These are phyloP conservation scores for Rhaphigaster nebulosa DNA, from an alignment of 2,888 invertebrate genomes.

Conservation along the genomic window DNA sequence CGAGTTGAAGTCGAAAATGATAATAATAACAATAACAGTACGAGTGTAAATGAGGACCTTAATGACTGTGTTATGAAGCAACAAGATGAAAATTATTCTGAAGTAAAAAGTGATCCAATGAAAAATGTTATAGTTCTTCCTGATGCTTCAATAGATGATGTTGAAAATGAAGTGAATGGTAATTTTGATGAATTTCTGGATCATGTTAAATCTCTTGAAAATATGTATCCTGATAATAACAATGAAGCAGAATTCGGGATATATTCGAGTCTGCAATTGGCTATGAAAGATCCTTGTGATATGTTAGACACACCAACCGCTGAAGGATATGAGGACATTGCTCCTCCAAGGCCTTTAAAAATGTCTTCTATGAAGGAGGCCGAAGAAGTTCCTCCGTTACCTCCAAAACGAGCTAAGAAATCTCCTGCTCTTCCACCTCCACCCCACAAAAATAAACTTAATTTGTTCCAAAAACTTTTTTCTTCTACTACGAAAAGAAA, in stretches of 20 bases:
- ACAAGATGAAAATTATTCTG: conserved; percentile 65
- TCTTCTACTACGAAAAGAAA: conserved; percentile 72
- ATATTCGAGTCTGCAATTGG: conserved; percentile 86
- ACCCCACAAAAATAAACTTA: conserved; percentile 70
- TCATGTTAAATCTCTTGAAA: conserved; percentile 84
- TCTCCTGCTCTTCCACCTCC: conserved; percentile 71
- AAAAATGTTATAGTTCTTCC: conserved; percentile 60
- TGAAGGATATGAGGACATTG: conserved; percentile 74
- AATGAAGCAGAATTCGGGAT: conserved; percentile 76
- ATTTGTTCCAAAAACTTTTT: conserved; percentile 77
- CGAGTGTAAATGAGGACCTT: background rate
- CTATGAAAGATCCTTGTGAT: conserved; percentile 85
- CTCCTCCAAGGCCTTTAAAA: conserved; percentile 69
- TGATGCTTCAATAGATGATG: conserved; percentile 60
- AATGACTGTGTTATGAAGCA: conserved; percentile 15
- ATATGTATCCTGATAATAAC: conserved; percentile 72
- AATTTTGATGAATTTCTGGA: conserved; percentile 78
- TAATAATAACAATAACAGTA: conserved; percentile 62
- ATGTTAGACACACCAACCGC: conserved; percentile 67
- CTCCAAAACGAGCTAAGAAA: conserved; percentile 78
- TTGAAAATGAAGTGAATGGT: conserved; percentile 63
- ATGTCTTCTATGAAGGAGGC: conserved; percentile 69
- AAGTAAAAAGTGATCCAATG: conserved; percentile 66
- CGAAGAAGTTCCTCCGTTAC: conserved; percentile 70
- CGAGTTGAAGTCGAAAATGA: conserved; percentile 66